Conservation (phyloP, 2,888 invertebrate species). For the Homarus gammarus region DNA sequence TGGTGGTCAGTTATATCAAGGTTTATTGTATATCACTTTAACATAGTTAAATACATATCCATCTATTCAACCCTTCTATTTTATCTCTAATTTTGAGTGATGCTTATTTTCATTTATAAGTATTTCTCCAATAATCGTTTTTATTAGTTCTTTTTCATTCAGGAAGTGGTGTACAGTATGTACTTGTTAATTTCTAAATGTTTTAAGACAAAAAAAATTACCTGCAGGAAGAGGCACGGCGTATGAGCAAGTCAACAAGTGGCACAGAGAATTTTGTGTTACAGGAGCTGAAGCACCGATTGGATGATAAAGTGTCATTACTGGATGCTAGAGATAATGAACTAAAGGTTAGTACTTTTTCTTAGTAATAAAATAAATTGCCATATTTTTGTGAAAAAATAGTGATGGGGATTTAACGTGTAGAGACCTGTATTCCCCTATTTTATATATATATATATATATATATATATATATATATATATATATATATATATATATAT, state of each 20-base stretch:
- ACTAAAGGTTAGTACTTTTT: constrained; percentile 24
- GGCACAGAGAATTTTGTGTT: constrained; percentile 26
- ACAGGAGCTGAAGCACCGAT: constrained; percentile 10
- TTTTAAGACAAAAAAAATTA: neutral
- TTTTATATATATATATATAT: no score
- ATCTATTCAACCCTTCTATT: neutral
- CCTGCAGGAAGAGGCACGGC: constrained; percentile 5
- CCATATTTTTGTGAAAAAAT: neutral
- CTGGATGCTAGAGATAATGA: neutral
- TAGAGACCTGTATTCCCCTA: no score
- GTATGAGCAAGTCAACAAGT: neutral
- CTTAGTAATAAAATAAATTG: constrained; percentile 1
- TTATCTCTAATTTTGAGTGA: neutral
- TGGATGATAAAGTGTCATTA: constrained; percentile 9
- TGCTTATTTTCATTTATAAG: no score
- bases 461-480: no score
- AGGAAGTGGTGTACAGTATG: neutral
- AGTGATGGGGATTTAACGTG: no score
- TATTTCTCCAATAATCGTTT: neutral
- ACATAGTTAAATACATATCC: neutral
- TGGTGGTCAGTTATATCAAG: no score
- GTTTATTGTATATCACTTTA: neutral
- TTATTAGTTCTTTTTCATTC: neutral
- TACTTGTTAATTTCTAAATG: neutral
- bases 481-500: no score